These are phyloP conservation scores for crab-eating macaque (Macaca fascicularis) DNA, from an alignment of 2,113 vertebrate species.

Conservation along the genomic window DNA sequence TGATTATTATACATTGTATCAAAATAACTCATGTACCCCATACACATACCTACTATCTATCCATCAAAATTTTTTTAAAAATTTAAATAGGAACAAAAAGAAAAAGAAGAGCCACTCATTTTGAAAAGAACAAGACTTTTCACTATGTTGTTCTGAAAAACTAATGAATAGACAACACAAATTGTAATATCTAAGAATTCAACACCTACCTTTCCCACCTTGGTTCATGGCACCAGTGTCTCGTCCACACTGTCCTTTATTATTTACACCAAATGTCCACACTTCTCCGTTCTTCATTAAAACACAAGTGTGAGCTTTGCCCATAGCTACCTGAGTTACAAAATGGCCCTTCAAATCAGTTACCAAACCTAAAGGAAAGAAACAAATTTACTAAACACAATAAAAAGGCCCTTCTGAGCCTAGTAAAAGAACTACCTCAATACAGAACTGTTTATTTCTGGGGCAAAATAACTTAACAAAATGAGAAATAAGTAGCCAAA, in stretches of 20 bases:
- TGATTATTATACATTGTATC: too few relatives aligned
- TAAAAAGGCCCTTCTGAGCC: neutral
- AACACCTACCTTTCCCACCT: constrained; percentile 93
- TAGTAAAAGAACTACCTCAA: neutral
- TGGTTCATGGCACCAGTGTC: constrained; percentile 97
- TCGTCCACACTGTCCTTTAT: constrained; percentile 98
- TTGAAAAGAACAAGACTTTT: neutral
- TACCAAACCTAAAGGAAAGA: constrained; percentile 90
- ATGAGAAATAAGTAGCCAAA: neutral
- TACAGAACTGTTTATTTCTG: neutral
- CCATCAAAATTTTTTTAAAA: too few relatives aligned
- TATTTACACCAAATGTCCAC: constrained; percentile 99
- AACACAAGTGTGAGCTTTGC: constrained; percentile 98
- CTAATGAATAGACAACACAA: neutral
- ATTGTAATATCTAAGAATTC: neutral
- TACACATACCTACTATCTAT: too few relatives aligned
- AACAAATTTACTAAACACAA: constrained; percentile 52
- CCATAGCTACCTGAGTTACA: constrained; percentile 99
- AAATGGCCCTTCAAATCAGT: constrained; percentile 97
- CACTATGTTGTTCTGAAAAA: neutral
- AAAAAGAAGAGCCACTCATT: neutral
- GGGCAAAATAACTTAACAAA: constrained; percentile 6
- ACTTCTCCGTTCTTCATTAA: constrained; percentile 97
- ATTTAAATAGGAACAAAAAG: too few relatives aligned
- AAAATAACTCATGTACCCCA: too few relatives aligned